Conservation (phyloP, 2,888 invertebrate species). For the Zaprionus bogoriensis region DNA sequence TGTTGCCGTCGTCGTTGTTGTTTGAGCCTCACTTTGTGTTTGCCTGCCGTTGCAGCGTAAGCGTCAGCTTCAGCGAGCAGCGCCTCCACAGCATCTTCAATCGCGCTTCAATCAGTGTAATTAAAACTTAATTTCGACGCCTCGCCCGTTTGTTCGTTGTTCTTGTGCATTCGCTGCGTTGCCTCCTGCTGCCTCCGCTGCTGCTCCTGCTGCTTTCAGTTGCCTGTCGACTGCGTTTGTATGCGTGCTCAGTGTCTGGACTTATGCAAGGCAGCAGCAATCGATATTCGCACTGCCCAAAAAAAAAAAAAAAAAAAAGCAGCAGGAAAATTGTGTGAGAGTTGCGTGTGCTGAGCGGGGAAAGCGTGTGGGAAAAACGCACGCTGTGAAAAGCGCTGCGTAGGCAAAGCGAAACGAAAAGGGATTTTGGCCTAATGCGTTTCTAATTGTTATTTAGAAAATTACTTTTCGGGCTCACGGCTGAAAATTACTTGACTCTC, state of each 20-base stretch:
- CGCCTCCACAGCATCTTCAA: slow-evolving; percentile 5
- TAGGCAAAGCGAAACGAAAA: background rate
- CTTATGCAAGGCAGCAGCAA: slow-evolving; percentile 79
- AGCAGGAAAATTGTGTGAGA: background rate
- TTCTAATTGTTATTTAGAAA: slow-evolving; percentile 43
- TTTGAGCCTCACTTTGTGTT: slow-evolving; percentile 35
- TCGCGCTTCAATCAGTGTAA: slow-evolving; percentile 51
- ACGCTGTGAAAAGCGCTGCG: slow-evolving; percentile 1
- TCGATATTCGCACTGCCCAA: slow-evolving; percentile 72
- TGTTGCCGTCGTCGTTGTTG: slow-evolving; percentile 42
- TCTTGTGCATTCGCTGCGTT: slow-evolving; percentile 41
- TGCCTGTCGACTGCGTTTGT: slow-evolving; percentile 38
- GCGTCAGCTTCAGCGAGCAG: slow-evolving; percentile 14
- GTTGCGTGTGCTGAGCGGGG: background rate
- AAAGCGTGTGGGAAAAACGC: slow-evolving; percentile 12
- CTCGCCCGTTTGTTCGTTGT: slow-evolving; percentile 53
- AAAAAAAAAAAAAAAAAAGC: slow-evolving; percentile 35
- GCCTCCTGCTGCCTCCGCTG: background rate
- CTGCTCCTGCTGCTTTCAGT: background rate
- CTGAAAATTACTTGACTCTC: background rate
- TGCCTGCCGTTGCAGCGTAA: slow-evolving; percentile 19
- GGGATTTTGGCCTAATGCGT: slow-evolving; percentile 20
- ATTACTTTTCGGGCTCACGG: no score
- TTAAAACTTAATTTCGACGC: slow-evolving; percentile 62
- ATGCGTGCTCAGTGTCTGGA: slow-evolving; percentile 65